Conservation (phyloP, 2,113 vertebrate genomes). For the Podiceps cristatus region DNA sequence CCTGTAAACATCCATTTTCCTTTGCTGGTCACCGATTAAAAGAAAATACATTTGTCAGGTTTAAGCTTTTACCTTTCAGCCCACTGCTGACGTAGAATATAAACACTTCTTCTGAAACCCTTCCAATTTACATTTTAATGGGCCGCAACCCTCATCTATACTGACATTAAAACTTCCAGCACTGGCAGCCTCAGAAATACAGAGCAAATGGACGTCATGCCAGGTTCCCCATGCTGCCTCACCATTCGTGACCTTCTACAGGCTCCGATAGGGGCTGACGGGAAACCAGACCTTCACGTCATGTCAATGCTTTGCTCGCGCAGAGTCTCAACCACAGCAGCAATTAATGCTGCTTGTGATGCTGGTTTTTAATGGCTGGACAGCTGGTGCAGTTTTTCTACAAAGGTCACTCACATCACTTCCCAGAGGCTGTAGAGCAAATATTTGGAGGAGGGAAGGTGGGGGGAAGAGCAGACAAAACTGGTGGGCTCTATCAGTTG, state of each 20-base stretch:
- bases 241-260: not conserved
- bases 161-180: not conserved
- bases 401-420: not conserved
- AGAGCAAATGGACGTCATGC: not conserved
- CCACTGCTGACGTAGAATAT: not conserved
- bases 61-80: conserved; percentile 15
- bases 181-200: not conserved
- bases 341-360: not conserved
- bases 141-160: not conserved
- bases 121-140: not conserved
- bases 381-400: not conserved
- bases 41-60: conserved; percentile 1
- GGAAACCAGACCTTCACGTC: not conserved
- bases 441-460: not conserved
- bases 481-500: not conserved
- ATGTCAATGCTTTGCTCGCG: not conserved
- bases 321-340: not conserved
- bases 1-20: not conserved
- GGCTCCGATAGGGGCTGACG: not conserved
- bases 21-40: not conserved
- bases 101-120: not conserved
- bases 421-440: not conserved
- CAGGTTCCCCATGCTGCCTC: not conserved
- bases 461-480: not conserved
- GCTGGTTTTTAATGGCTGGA: not conserved